Evolutionary conservation across 2,113 vertebrate species (phyloP).

Genomic region (Potamarius usumacintae): DNA sequence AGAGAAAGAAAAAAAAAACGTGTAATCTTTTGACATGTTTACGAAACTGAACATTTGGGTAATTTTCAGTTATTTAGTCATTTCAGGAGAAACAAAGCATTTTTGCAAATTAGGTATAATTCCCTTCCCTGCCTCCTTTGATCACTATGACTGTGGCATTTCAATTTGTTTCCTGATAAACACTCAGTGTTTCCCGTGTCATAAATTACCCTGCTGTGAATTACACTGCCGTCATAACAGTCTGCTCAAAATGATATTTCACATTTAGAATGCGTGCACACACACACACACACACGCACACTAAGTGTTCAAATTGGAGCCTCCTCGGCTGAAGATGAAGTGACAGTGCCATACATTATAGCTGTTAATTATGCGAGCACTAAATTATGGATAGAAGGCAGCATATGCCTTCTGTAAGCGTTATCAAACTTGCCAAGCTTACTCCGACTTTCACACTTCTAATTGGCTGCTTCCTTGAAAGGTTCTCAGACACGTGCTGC

Average conservation of each 20-base stretch:
- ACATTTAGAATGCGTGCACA: slow-evolving; percentile 36
- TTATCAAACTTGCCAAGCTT: slow-evolving; percentile 56
- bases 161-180: slow-evolving; percentile 47
- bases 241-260: slow-evolving; percentile 44
- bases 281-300: neutral
- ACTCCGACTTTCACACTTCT: slow-evolving; percentile 62
- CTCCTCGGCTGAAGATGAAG: slow-evolving; percentile 48
- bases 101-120: slow-evolving; percentile 23
- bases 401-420: slow-evolving; percentile 57
- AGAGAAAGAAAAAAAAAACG: neutral
- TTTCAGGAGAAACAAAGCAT: slow-evolving; percentile 16
- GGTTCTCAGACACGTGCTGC: slow-evolving; percentile 53
- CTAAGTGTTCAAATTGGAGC: slow-evolving; percentile 52
- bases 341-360: slow-evolving; percentile 58
- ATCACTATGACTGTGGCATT: slow-evolving; percentile 39
- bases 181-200: slow-evolving; percentile 41
- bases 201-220: slow-evolving; percentile 49
- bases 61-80: slow-evolving; percentile 21
- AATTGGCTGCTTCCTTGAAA: slow-evolving; percentile 61
- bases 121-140: slow-evolving; percentile 27
- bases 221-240: slow-evolving; percentile 44
- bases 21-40: slow-evolving; percentile 17
- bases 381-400: slow-evolving; percentile 61
- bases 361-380: slow-evolving; percentile 58
- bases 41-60: slow-evolving; percentile 4